These are phyloP conservation scores for Plusia festucae DNA, from an alignment of 2,888 invertebrate species.

Conservation along the genomic window DNA sequence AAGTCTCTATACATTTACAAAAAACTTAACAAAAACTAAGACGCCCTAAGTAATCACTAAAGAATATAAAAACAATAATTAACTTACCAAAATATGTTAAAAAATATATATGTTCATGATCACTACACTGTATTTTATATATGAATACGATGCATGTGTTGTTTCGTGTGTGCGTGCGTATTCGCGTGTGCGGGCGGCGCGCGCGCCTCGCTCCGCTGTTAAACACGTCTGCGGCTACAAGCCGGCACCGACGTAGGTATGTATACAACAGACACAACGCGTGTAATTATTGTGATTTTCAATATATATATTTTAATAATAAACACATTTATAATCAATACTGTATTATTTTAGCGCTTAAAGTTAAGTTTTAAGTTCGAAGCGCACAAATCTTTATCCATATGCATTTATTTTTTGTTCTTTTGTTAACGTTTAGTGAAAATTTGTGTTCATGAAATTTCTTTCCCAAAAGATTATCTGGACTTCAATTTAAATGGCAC, in stretches of 20 bases:
- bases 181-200: constrained; percentile 32
- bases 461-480: too few relatives aligned
- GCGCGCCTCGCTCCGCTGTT: constrained; percentile 49
- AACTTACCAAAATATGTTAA: not conserved
- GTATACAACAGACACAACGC: constrained; percentile 5
- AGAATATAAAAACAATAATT: not conserved
- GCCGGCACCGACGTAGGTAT: not conserved
- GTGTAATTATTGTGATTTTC: constrained; percentile 46
- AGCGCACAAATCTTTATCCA: not conserved
- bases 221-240: constrained; percentile 28
- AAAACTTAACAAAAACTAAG: too few relatives aligned
- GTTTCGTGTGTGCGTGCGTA: not conserved
- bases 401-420: not conserved
- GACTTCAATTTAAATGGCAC: too few relatives aligned
- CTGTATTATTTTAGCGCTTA: not conserved
- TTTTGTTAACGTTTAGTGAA: not conserved
- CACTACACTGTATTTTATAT: not conserved
- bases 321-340: not conserved
- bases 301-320: constrained; percentile 19
- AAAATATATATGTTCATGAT: constrained; percentile 2
- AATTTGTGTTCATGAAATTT: too few relatives aligned
- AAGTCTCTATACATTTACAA: too few relatives aligned
- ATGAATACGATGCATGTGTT: not conserved
- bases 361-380: not conserved
- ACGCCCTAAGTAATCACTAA: not conserved